Base-by-base conservation (phyloP, 2,888 invertebrate genomes). In the Meteorus colon region DNA sequence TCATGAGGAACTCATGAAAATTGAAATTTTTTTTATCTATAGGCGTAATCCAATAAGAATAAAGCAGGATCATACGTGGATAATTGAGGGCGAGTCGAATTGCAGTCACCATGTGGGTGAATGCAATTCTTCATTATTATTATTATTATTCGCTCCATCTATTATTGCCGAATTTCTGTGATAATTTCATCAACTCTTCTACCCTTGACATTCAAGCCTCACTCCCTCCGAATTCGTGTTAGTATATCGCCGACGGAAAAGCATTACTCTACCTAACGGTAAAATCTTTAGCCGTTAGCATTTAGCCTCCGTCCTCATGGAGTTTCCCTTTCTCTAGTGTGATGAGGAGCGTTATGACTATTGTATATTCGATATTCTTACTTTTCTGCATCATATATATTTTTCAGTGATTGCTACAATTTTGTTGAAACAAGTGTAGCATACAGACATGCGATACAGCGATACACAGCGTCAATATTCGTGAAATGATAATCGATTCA, bases 71-170 rank as follows among this genome's bases (percentile, higher is more conserved):
- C 14, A 34, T 24, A 51, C 19, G 24, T 31, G 51, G 66, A 41
- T 14, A 59, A 68, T 31, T 14, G 34, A 62, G n/a, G 37, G 67
- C 48, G 74, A 77, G 81, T 82, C 79, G 80, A 81, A 81, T 74
- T 76, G 80, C 79, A 81, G 73, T 78, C 24, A 24, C 12, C 78
- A 62, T 79, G 81, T 82, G 82, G 83, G 82, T 81, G 82, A 83
- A 83, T 83, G 83, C 82, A 83, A 84, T 84, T 83, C 1, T 55
- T 19, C 19, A 79, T 78, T 80, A 0, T 79, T 79, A 55, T 19
- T 55, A 55, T 19, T 55, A 55, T 55, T 55, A 2, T 4, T 19
- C 24, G 24, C 24, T 24, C 24, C 24, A 16, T 55, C 2, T 34
- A 4, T n/a, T 48, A 3, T 4, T 0, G 4, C 48, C 1, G n/a